A percentile compares a stretch with the other conserved stretches of the same genome.
phyloP scores from a whole-genome alignment of 2,888 invertebrate genomes.

The Calameuta idolon region DNA sequence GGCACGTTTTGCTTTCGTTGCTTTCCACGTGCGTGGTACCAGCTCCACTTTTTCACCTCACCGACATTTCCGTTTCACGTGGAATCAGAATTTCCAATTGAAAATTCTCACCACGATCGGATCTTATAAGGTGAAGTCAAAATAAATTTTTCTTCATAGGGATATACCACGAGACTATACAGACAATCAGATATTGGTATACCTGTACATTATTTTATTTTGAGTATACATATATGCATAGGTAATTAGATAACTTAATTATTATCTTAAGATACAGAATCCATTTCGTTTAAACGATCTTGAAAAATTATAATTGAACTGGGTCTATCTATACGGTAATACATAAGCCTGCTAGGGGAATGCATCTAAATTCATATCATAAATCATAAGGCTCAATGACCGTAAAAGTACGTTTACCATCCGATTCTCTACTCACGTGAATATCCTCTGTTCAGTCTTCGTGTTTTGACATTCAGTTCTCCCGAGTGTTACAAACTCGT shows the following conservation, averaged over 20 bases:
- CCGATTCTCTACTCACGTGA: not conserved
- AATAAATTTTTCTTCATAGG: not conserved
- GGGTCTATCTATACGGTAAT: not conserved
- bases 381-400: not conserved
- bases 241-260: not conserved
- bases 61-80: not conserved
- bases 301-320: no score
- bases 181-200: not conserved
- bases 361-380: not conserved
- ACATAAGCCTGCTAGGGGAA: not conserved
- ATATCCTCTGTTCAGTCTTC: not conserved
- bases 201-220: not conserved
- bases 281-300: not conserved
- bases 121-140: not conserved
- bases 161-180: not conserved
- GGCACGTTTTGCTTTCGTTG: conserved; percentile 14
- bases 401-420: not conserved
- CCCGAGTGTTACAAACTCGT: not conserved
- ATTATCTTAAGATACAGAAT: not conserved
- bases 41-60: not conserved
- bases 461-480: not conserved
- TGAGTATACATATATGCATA: not conserved
- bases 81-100: not conserved
- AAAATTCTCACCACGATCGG: not conserved
- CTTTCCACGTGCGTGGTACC: not conserved